Evolutionary conservation across 2,888 invertebrate genomes (phyloP).

Genomic region (Ennomos erosarius): DNA sequence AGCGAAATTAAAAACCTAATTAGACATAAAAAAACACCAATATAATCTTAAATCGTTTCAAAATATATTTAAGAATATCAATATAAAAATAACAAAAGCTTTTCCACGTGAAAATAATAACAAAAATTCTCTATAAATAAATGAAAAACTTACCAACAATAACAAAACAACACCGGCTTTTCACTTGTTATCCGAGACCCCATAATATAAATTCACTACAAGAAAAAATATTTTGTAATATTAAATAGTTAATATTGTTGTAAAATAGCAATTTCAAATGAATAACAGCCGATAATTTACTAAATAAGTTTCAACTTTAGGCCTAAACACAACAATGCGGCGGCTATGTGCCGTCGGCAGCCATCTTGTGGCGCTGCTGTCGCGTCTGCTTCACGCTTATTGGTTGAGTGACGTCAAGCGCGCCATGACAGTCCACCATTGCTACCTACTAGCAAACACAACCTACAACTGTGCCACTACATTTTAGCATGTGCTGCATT

Average conservation of each 20-base stretch:
- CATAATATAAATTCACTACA: constrained; percentile 25
- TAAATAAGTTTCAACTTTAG: constrained; percentile 62
- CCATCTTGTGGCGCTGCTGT: constrained; percentile 84
- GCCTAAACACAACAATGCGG: constrained; percentile 81
- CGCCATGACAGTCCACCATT: constrained; percentile 82
- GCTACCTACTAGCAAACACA: constrained; percentile 64
- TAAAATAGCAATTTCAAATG: constrained; percentile 11
- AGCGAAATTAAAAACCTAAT: too few species aligned
- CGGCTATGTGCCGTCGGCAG: constrained; percentile 76
- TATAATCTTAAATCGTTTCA: too few species aligned
- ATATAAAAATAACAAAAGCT: constrained; percentile 18
- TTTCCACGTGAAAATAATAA: neutral
- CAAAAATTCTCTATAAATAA: constrained; percentile 3
- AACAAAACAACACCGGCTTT: constrained; percentile 52
- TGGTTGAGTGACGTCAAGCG: constrained; percentile 82
- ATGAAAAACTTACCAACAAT: constrained; percentile 44
- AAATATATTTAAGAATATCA: constrained; percentile 9
- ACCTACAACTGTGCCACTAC: constrained; percentile 39
- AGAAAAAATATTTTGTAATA: constrained; percentile 1
- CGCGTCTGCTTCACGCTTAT: constrained; percentile 74
- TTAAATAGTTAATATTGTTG: neutral
- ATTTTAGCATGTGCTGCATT: constrained; percentile 51
- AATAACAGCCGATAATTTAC: constrained; percentile 21
- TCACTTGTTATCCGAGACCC: constrained; percentile 40
- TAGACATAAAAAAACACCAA: too few species aligned